These are phyloP conservation scores for Scolopax bukidnonensis DNA, from an alignment of 2,797 vertebrate species.

Conservation along the genomic window DNA sequence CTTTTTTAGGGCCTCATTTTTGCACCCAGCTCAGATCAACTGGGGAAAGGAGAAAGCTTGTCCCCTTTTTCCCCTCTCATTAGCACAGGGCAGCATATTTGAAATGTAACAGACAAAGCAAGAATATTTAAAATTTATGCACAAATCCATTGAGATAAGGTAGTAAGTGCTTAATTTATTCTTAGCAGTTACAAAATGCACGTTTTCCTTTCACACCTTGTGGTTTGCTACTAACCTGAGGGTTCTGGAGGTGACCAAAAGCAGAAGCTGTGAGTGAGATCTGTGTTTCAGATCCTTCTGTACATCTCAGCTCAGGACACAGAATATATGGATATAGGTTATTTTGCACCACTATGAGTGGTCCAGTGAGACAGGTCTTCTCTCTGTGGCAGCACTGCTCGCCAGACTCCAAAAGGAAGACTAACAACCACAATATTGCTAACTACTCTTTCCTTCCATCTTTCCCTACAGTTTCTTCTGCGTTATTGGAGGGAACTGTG, in stretches of 20 bases:
- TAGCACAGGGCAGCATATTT: neutral
- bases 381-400: fast-evolving
- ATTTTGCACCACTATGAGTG: neutral
- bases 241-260: neutral
- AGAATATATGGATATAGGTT: neutral
- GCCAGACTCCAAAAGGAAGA: neutral
- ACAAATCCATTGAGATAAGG: neutral
- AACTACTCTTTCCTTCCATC: neutral
- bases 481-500: neutral
- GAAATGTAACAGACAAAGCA: neutral
- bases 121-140: neutral
- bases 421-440: neutral
- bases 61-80: neutral
- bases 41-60: neutral
- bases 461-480: neutral
- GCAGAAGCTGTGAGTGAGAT: neutral
- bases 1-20: neutral
- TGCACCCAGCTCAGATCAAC: neutral
- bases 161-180: neutral
- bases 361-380: neutral
- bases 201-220: neutral
- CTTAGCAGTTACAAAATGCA: neutral
- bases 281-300: neutral
- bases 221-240: neutral
- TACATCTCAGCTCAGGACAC: neutral